phyloP scores from a whole-genome alignment of 2,113 vertebrate species.

The Xenopus tropicalis region DNA sequence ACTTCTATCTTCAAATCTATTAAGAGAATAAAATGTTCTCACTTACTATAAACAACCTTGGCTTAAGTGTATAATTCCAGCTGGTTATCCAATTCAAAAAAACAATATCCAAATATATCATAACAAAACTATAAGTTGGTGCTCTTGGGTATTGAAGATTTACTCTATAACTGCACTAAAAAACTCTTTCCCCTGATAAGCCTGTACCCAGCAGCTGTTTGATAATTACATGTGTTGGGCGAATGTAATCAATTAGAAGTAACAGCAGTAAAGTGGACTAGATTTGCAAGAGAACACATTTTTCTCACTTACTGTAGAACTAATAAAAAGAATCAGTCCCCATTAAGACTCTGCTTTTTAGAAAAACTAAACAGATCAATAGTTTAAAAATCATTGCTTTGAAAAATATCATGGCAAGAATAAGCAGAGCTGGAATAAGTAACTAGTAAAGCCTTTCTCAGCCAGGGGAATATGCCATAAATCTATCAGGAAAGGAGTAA shows the following conservation, averaged over 20 bases:
- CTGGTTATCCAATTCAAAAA: too few relatives aligned
- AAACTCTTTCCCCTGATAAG: slow-evolving; percentile 1
- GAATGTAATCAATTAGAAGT: slow-evolving; percentile 43
- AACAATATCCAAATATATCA: too few relatives aligned
- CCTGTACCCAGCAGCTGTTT: slow-evolving; percentile 20
- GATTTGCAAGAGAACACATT: slow-evolving; percentile 50
- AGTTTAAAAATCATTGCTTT: slow-evolving; percentile 1
- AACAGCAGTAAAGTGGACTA: slow-evolving; percentile 42
- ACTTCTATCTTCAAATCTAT: too few relatives aligned
- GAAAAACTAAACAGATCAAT: slow-evolving; percentile 10
- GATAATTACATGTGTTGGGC: slow-evolving; percentile 35
- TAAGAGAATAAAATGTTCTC: too few relatives aligned
- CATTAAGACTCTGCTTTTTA: slow-evolving; percentile 48
- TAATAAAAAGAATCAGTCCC: slow-evolving; percentile 60
- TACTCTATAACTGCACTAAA: neutral
- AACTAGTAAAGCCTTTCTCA: slow-evolving; percentile 15
- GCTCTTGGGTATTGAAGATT: too few relatives aligned
- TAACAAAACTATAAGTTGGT: too few relatives aligned
- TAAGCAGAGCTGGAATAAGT: neutral
- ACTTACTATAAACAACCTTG: too few relatives aligned
- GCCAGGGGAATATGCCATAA: slow-evolving; percentile 14
- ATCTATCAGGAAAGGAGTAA: neutral
- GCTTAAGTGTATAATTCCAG: too few relatives aligned
- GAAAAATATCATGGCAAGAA: slow-evolving; percentile 3
- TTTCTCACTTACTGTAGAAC: slow-evolving; percentile 52